phyloP scores from a whole-genome alignment of 2,113 vertebrate genomes.

The Hippocampus zosterae region DNA sequence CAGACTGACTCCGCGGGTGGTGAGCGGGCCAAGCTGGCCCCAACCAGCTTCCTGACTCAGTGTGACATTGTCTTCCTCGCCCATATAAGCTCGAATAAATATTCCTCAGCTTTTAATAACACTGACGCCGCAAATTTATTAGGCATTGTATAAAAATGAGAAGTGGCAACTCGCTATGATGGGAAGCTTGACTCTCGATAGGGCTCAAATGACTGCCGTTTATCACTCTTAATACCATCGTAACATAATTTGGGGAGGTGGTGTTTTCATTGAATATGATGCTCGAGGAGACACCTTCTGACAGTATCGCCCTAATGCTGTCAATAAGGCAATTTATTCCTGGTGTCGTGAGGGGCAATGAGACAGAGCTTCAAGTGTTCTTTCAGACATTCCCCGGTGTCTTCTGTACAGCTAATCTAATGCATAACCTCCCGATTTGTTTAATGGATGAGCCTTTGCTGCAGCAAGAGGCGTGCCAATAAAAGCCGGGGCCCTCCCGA shows the following conservation, averaged over 20 bases:
- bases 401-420: slow-evolving; percentile 71
- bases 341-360: slow-evolving; percentile 57
- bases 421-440: slow-evolving; percentile 74
- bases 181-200: slow-evolving; percentile 47
- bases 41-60: slow-evolving; percentile 43
- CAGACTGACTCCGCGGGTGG: slow-evolving; percentile 41
- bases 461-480: slow-evolving; percentile 69
- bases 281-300: slow-evolving; percentile 56
- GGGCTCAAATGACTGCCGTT: slow-evolving; percentile 57
- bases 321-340: slow-evolving; percentile 71
- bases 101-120: slow-evolving; percentile 66
- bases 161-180: slow-evolving; percentile 41
- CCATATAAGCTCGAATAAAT: slow-evolving; percentile 52
- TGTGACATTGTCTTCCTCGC: slow-evolving; percentile 65
- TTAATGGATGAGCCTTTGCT: slow-evolving; percentile 75
- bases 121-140: slow-evolving; percentile 58
- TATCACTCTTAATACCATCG: slow-evolving; percentile 62
- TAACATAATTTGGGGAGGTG: slow-evolving; percentile 56
- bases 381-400: slow-evolving; percentile 52
- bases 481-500: slow-evolving; percentile 67
- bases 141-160: slow-evolving; percentile 63
- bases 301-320: slow-evolving; percentile 56
- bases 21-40: slow-evolving; percentile 57
- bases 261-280: slow-evolving; percentile 61
- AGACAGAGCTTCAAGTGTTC: slow-evolving; percentile 54